Evolutionary conservation across 2,113 vertebrate species (phyloP), one percentile per base, ranked within the genome.

Genomic region (Gobius niger): DNA sequence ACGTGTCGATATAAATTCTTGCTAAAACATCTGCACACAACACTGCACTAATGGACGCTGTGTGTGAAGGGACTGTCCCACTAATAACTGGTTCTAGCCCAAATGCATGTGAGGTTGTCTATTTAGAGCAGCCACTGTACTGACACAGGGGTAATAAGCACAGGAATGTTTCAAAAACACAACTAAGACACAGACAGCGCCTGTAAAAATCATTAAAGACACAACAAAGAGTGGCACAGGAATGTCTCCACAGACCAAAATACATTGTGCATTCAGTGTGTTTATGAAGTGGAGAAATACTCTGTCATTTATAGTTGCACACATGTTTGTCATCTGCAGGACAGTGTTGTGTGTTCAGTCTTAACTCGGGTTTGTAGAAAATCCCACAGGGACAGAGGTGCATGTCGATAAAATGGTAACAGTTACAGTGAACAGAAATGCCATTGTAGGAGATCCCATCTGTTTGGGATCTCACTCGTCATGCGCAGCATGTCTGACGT

Each of bases 241-340:
- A 90, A 85, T 85, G 82, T 80, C 78, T 84, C 77, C 14, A 10
- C 42, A 8, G 82, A 81, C 82, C 44, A 70, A 85, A 87, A 82
- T 83, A 87, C 75, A 82, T 40, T 72, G 41, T 82, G 60, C 66
- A 44, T 73, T 46, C 44, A 63, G 52, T 76, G 61, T 72, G 77
- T 53, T 19, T 76, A 56, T 73, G 70, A 78, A 86, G 77, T 64
- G 73, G 81, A 87, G 71, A 86, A 89, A 86, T 81, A 78, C 66
- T 56, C 69, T 79, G 77, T 87, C 90, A 84, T 91, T 87, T 86
- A 89, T 82, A 82, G 85, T 80, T 67, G 75, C 84, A 88, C 88
- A 90, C 85, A 90, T 91, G 86, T 81, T 70, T 87, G 87, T 91
- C 76, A 88, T 91, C 85, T 84, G 80, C 81, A 88, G 88, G 88